These are phyloP conservation scores for Pseudopipra pipra DNA, from an alignment of 2,113 vertebrate species.

Conservation along the genomic window DNA sequence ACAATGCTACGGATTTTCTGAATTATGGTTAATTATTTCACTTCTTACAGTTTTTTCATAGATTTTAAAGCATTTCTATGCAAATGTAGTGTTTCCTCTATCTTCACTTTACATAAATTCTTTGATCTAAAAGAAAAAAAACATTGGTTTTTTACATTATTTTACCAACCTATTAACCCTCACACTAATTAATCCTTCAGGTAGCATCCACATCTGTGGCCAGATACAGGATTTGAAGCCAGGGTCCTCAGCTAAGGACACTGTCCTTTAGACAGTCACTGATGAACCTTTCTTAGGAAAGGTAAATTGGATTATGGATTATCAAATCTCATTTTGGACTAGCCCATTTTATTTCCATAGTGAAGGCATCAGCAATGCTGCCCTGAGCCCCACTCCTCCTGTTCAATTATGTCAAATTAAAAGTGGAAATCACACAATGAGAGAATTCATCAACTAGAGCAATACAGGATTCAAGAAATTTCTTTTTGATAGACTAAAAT, in stretches of 20 bases:
- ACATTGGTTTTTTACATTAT: neutral
- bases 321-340: neutral
- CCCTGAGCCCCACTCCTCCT: neutral
- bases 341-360: neutral
- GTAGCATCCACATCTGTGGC: neutral
- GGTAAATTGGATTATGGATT: neutral
- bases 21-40: neutral
- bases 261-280: neutral
- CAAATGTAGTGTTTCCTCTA: neutral
- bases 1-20: neutral
- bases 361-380: neutral
- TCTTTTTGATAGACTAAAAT: neutral
- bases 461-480: neutral
- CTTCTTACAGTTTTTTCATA: neutral
- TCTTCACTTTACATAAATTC: neutral
- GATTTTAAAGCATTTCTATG: neutral
- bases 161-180: neutral
- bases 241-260: neutral
- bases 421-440: neutral
- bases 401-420: neutral
- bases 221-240: neutral
- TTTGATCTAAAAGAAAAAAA: neutral
- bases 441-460: neutral
- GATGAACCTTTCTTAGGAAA: neutral
- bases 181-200: neutral